phyloP scores from a whole-genome alignment of 2,113 vertebrate genomes.

The Proteles cristata region DNA sequence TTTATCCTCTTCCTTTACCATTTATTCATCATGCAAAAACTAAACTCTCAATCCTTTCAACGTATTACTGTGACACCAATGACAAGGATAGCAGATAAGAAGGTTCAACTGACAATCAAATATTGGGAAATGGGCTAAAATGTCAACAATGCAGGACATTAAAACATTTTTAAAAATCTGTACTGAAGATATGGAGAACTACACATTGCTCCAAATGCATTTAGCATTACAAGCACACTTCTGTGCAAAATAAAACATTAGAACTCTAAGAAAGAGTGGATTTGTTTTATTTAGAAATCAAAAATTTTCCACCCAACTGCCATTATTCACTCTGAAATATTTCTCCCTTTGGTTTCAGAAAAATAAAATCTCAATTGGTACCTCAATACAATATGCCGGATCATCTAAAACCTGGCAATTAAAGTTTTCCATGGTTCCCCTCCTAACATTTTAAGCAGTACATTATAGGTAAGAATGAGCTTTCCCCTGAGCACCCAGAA shows the following conservation, averaged over 20 bases:
- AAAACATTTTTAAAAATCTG: not conserved
- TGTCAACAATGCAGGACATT: not conserved
- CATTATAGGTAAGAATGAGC: not conserved
- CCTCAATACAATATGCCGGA: not conserved
- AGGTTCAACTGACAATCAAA: slow-evolving; percentile 2
- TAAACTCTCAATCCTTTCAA: slow-evolving; percentile 38
- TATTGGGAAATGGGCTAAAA: not conserved
- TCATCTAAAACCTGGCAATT: not conserved
- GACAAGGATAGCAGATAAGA: slow-evolving; percentile 8
- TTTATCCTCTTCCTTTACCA: not conserved
- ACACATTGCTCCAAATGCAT: not conserved
- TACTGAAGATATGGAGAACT: not conserved
- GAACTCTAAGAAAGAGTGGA: not conserved
- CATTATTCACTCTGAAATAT: slow-evolving; percentile 12
- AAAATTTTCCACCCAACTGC: not conserved
- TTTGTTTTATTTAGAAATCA: slow-evolving; percentile 41
- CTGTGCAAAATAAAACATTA: not conserved
- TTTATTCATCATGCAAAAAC: slow-evolving; percentile 35
- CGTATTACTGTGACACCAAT: not conserved
- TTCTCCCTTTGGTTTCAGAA: slow-evolving; percentile 45
- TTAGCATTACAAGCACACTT: not conserved
- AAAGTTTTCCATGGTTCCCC: slow-evolving; percentile 6
- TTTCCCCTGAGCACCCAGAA: not conserved
- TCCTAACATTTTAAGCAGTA: slow-evolving; percentile 28
- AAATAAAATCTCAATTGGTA: not conserved